Conservation (phyloP, 2,113 vertebrate genomes). For the Aix galericulata region DNA sequence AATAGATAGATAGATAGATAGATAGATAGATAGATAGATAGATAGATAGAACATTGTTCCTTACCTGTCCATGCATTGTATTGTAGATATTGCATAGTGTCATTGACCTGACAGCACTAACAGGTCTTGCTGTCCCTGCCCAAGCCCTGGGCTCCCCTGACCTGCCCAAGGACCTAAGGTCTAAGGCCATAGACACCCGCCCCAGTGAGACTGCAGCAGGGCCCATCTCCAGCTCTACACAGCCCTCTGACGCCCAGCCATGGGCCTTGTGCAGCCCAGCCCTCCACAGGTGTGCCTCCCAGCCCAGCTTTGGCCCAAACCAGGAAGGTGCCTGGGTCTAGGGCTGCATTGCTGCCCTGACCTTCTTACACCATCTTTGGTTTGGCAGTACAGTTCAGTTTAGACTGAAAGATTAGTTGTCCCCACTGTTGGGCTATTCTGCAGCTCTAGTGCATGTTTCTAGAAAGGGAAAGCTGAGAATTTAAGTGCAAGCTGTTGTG, state of each 20-base stretch:
- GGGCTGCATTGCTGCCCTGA: not conserved
- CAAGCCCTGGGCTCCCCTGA: fast-evolving
- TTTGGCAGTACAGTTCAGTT: not conserved
- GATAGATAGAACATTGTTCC: no score
- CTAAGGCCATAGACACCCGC: fast-evolving
- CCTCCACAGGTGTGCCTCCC: not conserved
- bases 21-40: no score
- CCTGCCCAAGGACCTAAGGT: not conserved
- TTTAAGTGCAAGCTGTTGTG: no score
- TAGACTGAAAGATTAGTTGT: not conserved
- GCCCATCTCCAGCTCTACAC: fast-evolving
- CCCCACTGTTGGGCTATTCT: not conserved
- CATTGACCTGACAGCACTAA: not conserved
- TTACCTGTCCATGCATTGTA: fast-evolving
- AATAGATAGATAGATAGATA: no score
- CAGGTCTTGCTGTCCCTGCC: no score
- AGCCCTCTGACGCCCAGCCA: not conserved
- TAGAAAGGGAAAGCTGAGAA: not conserved
- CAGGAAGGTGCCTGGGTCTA: fast-evolving
- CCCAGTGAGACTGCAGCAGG: fast-evolving
- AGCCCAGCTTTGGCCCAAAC: fast-evolving
- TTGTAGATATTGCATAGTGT: not conserved
- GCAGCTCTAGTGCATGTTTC: not conserved
- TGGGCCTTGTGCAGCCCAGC: fast-evolving
- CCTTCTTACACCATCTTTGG: not conserved